phyloP scores from a whole-genome alignment of 2,888 invertebrate genomes.

The Nycteola revayana region DNA sequence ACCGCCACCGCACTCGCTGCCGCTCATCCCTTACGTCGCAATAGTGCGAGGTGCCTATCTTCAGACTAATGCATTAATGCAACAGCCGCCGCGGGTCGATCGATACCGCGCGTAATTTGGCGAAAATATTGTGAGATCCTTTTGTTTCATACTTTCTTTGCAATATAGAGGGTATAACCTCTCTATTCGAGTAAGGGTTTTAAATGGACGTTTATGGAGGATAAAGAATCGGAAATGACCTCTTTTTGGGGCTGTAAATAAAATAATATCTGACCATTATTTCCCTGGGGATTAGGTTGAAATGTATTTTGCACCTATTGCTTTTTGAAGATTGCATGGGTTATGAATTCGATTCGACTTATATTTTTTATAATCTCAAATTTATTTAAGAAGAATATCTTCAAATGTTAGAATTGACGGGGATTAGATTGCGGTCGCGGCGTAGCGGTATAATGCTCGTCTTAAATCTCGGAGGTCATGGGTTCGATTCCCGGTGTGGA shows the following conservation, averaged over 20 bases:
- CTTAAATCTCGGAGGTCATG: no score
- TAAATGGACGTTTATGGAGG: background rate
- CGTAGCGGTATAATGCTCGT: no score
- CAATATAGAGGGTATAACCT: conserved; percentile 12
- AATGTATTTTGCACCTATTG: no score
- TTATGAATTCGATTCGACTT: no score
- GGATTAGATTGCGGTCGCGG: no score
- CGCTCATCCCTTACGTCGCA: conserved; percentile 24
- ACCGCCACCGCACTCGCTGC: conserved; percentile 20
- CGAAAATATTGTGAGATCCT: conserved; percentile 57
- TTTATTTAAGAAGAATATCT: no score
- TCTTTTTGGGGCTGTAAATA: no score
- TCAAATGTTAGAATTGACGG: no score
- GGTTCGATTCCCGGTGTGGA: no score
- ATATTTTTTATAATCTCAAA: no score
- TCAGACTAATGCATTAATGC: conserved; percentile 81
- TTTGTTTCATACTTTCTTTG: conserved; percentile 44
- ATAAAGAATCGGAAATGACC: background rate
- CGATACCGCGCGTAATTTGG: conserved; percentile 72
- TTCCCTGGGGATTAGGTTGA: no score
- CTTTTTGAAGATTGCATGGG: conserved; percentile 1
- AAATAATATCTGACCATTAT: no score
- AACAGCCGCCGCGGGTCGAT: conserved; percentile 62
- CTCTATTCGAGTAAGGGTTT: background rate
- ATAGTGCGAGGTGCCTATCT: conserved; percentile 72